Evolutionary conservation across 2,113 vertebrate genomes (phyloP).

Genomic region (Lepidothrix coronata): DNA sequence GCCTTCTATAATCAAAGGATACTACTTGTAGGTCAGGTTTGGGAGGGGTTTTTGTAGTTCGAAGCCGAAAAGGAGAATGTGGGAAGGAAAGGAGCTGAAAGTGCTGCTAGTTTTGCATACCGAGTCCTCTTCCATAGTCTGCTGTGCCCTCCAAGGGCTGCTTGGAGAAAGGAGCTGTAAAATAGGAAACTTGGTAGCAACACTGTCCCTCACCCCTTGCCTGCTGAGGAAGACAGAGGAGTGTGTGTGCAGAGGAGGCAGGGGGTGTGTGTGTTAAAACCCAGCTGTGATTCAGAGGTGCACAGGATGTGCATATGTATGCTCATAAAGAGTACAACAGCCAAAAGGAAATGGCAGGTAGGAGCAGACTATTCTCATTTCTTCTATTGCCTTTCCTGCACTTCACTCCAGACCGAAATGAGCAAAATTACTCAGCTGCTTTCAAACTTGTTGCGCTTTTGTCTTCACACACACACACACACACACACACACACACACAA

Average conservation of each 20-base stretch:
- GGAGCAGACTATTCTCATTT: background rate
- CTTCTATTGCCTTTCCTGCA: background rate
- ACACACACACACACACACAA: background rate
- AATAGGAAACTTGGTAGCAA: background rate
- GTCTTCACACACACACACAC: too few species aligned
- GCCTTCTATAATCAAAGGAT: background rate
- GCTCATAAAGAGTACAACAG: background rate
- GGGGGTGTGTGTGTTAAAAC: background rate
- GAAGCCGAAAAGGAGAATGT: background rate
- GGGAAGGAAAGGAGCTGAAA: background rate
- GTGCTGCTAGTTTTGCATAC: background rate
- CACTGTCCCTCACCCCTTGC: background rate
- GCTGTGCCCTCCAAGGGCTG: background rate
- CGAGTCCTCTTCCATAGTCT: accelerated
- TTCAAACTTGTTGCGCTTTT: background rate
- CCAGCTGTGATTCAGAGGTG: background rate
- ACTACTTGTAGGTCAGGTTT: background rate
- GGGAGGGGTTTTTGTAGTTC: background rate
- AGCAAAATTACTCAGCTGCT: background rate
- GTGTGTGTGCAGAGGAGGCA: background rate
- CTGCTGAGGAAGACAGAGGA: background rate
- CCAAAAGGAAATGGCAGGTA: background rate
- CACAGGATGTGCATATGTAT: background rate
- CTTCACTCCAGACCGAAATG: background rate
- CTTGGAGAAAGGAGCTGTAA: background rate